Conservation (phyloP, 2,888 invertebrate genomes). For the Andrena trimmerana region DNA sequence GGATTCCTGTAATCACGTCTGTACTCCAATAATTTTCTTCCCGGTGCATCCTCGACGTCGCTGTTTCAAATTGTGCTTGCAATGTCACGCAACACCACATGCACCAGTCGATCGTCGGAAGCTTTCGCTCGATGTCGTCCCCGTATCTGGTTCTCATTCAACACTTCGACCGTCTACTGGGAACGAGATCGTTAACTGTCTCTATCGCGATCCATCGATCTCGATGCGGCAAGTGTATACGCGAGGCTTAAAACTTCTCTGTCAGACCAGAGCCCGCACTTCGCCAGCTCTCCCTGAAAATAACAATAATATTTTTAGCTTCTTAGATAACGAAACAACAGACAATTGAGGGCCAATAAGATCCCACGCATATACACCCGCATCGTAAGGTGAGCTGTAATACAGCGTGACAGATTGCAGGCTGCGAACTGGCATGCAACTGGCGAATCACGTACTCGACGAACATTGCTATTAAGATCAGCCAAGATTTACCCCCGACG, state of each 20-base stretch:
- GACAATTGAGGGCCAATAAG: background rate
- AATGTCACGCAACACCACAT: slow-evolving; percentile 77
- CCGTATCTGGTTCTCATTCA: background rate
- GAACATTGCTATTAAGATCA: slow-evolving; percentile 50
- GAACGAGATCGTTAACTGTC: background rate
- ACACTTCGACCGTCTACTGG: background rate
- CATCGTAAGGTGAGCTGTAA: slow-evolving; percentile 55
- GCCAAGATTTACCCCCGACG: slow-evolving; percentile 20
- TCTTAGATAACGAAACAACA: background rate
- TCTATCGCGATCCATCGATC: slow-evolving; percentile 21
- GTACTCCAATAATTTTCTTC: background rate
- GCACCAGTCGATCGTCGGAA: slow-evolving; percentile 77
- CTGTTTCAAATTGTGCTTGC: slow-evolving; percentile 59
- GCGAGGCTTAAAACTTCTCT: slow-evolving; percentile 46
- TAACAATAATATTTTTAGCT: background rate
- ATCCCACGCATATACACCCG: slow-evolving; percentile 59
- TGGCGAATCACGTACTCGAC: slow-evolving; percentile 54
- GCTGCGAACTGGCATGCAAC: slow-evolving; percentile 61
- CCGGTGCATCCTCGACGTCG: slow-evolving; percentile 44
- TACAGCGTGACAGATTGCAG: slow-evolving; percentile 62
- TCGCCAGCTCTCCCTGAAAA: background rate
- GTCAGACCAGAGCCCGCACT: background rate
- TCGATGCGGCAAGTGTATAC: slow-evolving; percentile 56
- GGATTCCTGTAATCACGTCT: background rate
- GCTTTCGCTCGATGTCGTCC: slow-evolving; percentile 24